Evolutionary conservation across 2,888 invertebrate species (phyloP).

Genomic region (Sinopyrophorus schimmeli): DNA sequence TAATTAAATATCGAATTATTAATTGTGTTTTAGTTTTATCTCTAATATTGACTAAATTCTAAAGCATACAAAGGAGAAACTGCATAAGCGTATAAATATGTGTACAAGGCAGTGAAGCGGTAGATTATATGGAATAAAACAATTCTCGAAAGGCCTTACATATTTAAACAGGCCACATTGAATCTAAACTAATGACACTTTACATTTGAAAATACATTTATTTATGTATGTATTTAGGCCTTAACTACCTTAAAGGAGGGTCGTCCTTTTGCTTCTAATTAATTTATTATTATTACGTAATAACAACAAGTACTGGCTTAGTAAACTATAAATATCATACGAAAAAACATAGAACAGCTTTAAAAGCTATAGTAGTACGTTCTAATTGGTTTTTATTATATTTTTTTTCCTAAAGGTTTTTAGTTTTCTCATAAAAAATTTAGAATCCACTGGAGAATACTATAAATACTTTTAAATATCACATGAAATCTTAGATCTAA

Average conservation of each 20-base stretch:
- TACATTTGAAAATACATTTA: constrained; percentile 18
- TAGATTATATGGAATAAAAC: not conserved
- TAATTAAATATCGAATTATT: too few species aligned
- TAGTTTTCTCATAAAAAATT: constrained; percentile 25
- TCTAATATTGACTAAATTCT: too few species aligned
- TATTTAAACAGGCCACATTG: constrained; percentile 8
- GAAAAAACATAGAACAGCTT: constrained; percentile 8
- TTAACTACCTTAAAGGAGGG: constrained; percentile 34
- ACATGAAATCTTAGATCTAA: constrained; percentile 34
- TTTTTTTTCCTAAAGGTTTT: constrained; percentile 5
- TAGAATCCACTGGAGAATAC: constrained; percentile 23
- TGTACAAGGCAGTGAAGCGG: constrained; percentile 22
- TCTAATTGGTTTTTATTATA: not conserved
- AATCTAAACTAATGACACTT: constrained; percentile 4
- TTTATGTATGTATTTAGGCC: constrained; percentile 32
- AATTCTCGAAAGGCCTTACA: constrained; percentile 13
- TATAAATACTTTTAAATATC: constrained; percentile 35
- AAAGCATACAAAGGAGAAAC: too few species aligned
- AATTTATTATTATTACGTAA: constrained; percentile 6
- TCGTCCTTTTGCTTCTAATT: constrained; percentile 24
- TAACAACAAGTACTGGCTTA: constrained; percentile 10
- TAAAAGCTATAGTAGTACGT: constrained; percentile 4
- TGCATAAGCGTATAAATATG: constrained; percentile 10
- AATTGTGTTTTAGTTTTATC: too few species aligned
- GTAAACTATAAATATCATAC: not conserved